phyloP scores from a whole-genome alignment of 2,113 vertebrate species.

The Dipodomys stephensi region DNA sequence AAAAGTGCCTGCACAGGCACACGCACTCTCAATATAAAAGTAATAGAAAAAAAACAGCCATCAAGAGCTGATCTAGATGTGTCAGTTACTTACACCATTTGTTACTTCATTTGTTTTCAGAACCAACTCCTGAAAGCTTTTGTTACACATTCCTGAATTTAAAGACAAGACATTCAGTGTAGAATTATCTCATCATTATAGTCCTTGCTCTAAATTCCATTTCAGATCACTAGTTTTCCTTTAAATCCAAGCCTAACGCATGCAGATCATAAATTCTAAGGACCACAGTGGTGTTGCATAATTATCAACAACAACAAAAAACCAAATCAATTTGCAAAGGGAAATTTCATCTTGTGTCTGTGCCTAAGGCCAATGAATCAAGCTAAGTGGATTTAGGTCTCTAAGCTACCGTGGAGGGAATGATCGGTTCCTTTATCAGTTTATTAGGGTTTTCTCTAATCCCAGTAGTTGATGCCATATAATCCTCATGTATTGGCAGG shows the following conservation, averaged over 20 bases:
- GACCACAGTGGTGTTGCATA: slow-evolving; percentile 34
- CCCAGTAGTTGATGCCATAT: slow-evolving; percentile 58
- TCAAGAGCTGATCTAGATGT: not conserved
- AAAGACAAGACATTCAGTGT: not conserved
- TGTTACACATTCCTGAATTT: slow-evolving; percentile 37
- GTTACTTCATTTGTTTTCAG: not conserved
- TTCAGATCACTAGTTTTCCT: slow-evolving; percentile 28
- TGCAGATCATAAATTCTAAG: slow-evolving; percentile 21
- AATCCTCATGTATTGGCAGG: slow-evolving; percentile 60
- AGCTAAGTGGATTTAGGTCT: slow-evolving; percentile 50
- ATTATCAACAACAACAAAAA: slow-evolving; percentile 57
- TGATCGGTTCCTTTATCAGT: slow-evolving; percentile 21
- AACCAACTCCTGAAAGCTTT: slow-evolving; percentile 23
- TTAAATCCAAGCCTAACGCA: not conserved
- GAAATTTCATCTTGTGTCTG: slow-evolving; percentile 23
- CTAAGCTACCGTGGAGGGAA: slow-evolving; percentile 9
- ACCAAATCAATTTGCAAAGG: slow-evolving; percentile 43
- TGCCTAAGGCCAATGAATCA: slow-evolving; percentile 9
- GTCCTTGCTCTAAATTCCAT: slow-evolving; percentile 9
- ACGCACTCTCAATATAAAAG: not conserved
- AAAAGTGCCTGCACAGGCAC: no score
- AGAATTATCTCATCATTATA: not conserved
- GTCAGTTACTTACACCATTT: not conserved
- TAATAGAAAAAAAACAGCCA: not conserved
- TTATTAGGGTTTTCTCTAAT: slow-evolving; percentile 67